A percentile compares a stretch with the other conserved stretches of the same genome.
phyloP scores from a whole-genome alignment of 2,113 vertebrate genomes.

The Geococcyx californianus region DNA sequence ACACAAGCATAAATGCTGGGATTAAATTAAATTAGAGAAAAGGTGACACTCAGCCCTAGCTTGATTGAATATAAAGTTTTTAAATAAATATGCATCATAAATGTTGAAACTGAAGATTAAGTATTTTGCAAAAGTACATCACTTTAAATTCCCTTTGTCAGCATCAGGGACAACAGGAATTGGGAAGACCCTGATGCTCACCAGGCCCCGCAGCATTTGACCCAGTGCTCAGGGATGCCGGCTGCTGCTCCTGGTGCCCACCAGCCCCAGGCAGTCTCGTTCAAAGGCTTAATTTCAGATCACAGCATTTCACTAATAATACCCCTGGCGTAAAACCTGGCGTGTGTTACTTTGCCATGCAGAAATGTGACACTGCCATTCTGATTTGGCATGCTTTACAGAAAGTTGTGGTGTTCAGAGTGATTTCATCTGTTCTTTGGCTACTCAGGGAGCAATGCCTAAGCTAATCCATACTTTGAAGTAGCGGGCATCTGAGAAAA shows the following conservation, averaged over 20 bases:
- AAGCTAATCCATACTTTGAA: not conserved
- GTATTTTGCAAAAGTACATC: not conserved
- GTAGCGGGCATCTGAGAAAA: not conserved
- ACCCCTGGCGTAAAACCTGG: rapidly evolving
- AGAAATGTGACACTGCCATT: rapidly evolving
- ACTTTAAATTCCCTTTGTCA: not conserved
- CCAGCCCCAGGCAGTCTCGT: not conserved
- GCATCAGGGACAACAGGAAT: not conserved
- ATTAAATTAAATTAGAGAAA: not conserved
- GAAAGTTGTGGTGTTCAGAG: not conserved
- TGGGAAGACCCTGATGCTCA: rapidly evolving
- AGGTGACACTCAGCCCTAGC: not conserved
- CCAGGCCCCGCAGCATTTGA: rapidly evolving
- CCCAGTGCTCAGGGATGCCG: rapidly evolving
- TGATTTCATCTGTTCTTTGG: not conserved
- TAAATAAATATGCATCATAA: not conserved
- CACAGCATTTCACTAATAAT: not conserved
- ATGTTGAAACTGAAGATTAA: not conserved
- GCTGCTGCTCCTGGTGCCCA: rapidly evolving
- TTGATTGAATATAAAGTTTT: no score
- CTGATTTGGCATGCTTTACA: rapidly evolving
- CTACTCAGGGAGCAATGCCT: not conserved
- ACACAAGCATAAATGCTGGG: not conserved
- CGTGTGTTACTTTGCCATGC: rapidly evolving
- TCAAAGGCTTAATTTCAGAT: not conserved